Percentiles rank a stretch among this genome's conserved stretches.
These are phyloP conservation scores for Stenolophus ochropezus DNA, from an alignment of 2,888 invertebrate species.

Conservation along the genomic window DNA sequence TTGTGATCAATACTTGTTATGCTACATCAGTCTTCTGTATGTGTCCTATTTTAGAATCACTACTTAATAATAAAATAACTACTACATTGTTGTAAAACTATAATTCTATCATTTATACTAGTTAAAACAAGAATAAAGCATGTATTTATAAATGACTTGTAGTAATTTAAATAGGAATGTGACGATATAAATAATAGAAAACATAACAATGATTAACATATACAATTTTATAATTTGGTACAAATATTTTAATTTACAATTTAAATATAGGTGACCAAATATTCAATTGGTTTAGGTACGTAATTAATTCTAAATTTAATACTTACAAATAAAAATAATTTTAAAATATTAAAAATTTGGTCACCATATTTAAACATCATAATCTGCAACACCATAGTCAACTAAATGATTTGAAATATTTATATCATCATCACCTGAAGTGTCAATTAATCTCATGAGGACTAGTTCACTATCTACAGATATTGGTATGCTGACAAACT, in stretches of 20 bases:
- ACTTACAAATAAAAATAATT: neutral
- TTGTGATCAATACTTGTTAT: neutral
- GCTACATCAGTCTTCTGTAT: neutral
- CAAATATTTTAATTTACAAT: too few relatives aligned
- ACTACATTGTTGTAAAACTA: too few relatives aligned
- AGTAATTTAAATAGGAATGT: too few relatives aligned
- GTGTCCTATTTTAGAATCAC: neutral
- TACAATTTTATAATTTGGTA: too few relatives aligned
- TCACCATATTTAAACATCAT: neutral
- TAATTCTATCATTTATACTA: too few relatives aligned
- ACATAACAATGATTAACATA: too few relatives aligned
- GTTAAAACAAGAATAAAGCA: too few relatives aligned
- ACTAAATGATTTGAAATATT: constrained; percentile 80
- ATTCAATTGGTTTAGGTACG: too few relatives aligned
- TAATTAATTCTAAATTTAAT: too few relatives aligned
- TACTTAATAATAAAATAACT: neutral
- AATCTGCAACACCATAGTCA: constrained; percentile 1
- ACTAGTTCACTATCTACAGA: constrained; percentile 73
- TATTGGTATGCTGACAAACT: constrained; percentile 79
- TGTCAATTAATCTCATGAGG: constrained; percentile 83
- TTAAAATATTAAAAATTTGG: neutral
- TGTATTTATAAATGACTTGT: too few relatives aligned
- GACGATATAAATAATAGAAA: too few relatives aligned
- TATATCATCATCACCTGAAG: constrained; percentile 80
- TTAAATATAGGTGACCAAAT: too few relatives aligned